A percentile compares a stretch with the other conserved stretches of the same genome.
Evolutionary conservation across 2,113 vertebrate species (phyloP).

Genomic region (Hystrix brachyura): DNA sequence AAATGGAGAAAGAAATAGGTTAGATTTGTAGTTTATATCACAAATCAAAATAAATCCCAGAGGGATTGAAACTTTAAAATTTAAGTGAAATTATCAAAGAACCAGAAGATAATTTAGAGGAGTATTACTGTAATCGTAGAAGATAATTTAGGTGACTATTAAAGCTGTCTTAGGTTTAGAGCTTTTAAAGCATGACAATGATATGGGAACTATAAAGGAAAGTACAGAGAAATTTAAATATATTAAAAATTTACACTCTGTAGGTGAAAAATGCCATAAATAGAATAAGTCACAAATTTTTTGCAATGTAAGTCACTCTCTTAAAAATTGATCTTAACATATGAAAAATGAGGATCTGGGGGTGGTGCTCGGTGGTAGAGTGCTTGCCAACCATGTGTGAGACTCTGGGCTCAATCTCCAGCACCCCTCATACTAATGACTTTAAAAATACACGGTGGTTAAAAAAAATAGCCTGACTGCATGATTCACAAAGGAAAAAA

Average conservation of each 20-base stretch:
- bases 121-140: neutral
- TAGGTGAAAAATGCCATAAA: neutral
- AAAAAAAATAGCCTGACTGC: neutral
- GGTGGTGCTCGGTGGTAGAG: neutral
- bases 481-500: slow-evolving; percentile 28
- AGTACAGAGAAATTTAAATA: neutral
- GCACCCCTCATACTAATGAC: neutral
- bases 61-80: neutral
- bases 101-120: neutral
- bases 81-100: slow-evolving; percentile 47
- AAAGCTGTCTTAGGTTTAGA: neutral
- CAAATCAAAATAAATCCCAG: slow-evolving; percentile 16
- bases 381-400: neutral
- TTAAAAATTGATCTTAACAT: neutral
- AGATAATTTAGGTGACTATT: neutral
- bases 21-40: neutral
- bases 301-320: neutral
- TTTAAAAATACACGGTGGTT: neutral
- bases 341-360: neutral
- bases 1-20: neutral
- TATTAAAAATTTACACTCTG: neutral
- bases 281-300: slow-evolving; percentile 9
- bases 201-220: neutral
- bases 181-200: neutral
- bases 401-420: neutral